Conservation (phyloP, 2,113 vertebrate species). For the Mustela nigripes region DNA sequence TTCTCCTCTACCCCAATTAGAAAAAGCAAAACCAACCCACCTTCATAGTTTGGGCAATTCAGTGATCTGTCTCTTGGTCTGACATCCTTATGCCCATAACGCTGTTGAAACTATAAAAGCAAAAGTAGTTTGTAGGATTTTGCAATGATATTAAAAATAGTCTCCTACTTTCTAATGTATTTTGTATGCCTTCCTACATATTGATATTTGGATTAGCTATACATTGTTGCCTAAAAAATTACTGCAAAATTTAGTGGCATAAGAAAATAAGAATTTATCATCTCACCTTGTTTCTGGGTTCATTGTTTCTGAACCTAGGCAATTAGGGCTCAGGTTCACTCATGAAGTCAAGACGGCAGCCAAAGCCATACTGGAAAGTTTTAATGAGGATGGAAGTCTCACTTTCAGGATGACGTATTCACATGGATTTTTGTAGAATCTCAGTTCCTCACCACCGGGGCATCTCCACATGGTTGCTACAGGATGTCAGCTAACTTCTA, state of each 20-base stretch:
- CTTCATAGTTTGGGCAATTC: not conserved
- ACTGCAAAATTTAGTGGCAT: not conserved
- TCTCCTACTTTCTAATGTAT: not conserved
- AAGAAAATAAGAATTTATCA: not conserved
- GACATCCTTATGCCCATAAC: not conserved
- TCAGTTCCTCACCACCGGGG: not conserved
- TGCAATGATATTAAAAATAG: not conserved
- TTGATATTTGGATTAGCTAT: not conserved
- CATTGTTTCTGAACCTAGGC: not conserved
- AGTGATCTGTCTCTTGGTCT: not conserved
- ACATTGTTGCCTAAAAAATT: not conserved
- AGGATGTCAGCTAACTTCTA: not conserved
- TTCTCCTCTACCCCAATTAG: constrained; percentile 7
- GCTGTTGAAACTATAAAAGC: constrained; percentile 9
- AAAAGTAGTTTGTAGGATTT: constrained; percentile 21
- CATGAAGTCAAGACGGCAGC: not conserved
- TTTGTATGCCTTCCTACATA: not conserved
- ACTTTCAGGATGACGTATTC: not conserved
- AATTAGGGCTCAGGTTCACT: not conserved
- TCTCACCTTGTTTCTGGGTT: not conserved
- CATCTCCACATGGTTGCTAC: not conserved
- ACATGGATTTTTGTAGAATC: not conserved
- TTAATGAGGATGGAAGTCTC: not conserved
- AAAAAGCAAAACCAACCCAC: constrained; percentile 6
- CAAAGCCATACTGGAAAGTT: not conserved